Conservation (phyloP, 2,797 vertebrate genomes). For the Florisuga fusca region DNA sequence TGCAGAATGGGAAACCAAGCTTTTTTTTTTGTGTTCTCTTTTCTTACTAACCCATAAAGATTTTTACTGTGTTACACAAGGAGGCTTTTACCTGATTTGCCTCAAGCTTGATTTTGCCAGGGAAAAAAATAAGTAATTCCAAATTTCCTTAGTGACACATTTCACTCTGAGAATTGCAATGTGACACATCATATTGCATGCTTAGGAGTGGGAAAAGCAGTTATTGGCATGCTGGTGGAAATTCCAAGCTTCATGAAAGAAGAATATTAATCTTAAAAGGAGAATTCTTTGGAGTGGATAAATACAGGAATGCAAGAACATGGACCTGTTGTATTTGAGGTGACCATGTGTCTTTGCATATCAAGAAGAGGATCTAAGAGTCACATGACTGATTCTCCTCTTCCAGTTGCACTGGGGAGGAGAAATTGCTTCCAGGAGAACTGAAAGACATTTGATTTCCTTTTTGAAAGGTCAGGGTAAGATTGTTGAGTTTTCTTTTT, state of each 20-base stretch:
- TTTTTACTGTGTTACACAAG: neutral
- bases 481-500: neutral
- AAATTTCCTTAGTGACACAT: conserved; percentile 1
- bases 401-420: neutral
- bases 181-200: neutral
- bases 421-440: neutral
- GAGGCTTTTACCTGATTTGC: conserved; percentile 43
- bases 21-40: neutral
- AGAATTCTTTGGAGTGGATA: neutral
- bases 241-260: neutral
- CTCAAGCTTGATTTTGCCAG: conserved; percentile 36
- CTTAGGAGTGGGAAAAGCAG: neutral
- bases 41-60: neutral
- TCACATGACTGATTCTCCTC: neutral
- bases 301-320: neutral
- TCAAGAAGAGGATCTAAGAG: neutral
- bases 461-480: neutral
- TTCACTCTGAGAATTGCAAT: neutral
- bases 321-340: neutral
- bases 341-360: neutral
- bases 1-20: neutral
- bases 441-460: neutral
- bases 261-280: neutral
- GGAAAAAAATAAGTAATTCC: neutral
- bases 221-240: neutral